Percentiles rank a stretch among this genome's conserved stretches.
phyloP scores from a whole-genome alignment of 2,888 invertebrate species.

The Thereva nobilitata region DNA sequence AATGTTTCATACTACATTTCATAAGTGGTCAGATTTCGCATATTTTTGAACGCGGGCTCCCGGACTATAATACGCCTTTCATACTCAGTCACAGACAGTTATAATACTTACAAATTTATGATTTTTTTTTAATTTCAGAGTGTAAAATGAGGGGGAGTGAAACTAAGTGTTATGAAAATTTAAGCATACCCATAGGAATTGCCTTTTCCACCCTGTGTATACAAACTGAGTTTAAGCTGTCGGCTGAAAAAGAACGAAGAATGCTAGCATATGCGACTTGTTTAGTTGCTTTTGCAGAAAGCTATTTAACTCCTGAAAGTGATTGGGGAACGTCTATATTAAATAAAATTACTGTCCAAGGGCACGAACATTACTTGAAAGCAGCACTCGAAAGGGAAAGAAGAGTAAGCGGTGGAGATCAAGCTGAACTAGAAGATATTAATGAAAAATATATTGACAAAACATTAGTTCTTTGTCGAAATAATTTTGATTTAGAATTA shows the following conservation, averaged over 20 bases:
- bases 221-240: not conserved
- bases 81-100: too few species aligned
- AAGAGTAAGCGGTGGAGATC: constrained; percentile 43
- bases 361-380: constrained; percentile 45
- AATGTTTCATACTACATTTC: too few species aligned
- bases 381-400: constrained; percentile 29
- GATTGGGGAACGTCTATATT: constrained; percentile 50
- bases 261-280: constrained; percentile 48
- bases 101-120: too few species aligned
- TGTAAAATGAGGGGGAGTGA: not conserved
- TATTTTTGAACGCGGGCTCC: too few species aligned
- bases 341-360: constrained; percentile 50
- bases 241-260: constrained; percentile 40
- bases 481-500: constrained; percentile 50
- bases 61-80: too few species aligned
- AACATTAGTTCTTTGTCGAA: constrained; percentile 49
- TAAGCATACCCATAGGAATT: constrained; percentile 8
- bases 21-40: too few species aligned
- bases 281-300: constrained; percentile 51
- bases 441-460: constrained; percentile 48
- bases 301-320: constrained; percentile 49
- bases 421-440: not conserved
- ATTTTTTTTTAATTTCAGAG: not conserved
- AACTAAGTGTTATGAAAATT: not conserved
- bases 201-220: constrained; percentile 4